Conservation (phyloP, 2,113 vertebrate genomes). For the Rousettus leschenaultii region DNA sequence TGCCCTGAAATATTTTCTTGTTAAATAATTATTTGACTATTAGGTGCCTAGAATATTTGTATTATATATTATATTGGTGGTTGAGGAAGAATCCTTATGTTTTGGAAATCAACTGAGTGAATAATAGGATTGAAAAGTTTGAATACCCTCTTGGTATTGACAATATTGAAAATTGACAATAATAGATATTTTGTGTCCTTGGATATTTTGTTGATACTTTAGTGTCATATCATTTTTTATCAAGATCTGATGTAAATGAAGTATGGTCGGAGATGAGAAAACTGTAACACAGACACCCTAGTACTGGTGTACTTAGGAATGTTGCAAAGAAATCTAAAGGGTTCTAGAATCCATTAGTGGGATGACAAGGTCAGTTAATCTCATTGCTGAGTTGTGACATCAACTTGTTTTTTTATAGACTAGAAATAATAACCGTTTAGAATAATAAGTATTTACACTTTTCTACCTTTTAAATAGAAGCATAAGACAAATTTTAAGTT, state of each 20-base stretch:
- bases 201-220: neutral
- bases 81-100: neutral
- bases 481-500: neutral
- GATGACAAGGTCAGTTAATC: neutral
- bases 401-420: neutral
- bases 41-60: neutral
- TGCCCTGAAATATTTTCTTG: neutral
- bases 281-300: neutral
- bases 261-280: neutral
- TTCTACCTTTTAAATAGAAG: neutral
- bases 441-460: neutral
- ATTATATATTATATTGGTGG: neutral
- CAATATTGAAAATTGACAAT: neutral
- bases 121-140: neutral
- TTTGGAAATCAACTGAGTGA: neutral
- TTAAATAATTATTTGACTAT: neutral
- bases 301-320: neutral
- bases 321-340: neutral
- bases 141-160: neutral
- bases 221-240: neutral
- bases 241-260: neutral
- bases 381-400: neutral
- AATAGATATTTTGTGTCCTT: neutral
- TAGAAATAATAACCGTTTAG: neutral
- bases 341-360: neutral